Conservation (phyloP, 2,888 invertebrate genomes). For the Caenorhabditis macrosperma region DNA sequence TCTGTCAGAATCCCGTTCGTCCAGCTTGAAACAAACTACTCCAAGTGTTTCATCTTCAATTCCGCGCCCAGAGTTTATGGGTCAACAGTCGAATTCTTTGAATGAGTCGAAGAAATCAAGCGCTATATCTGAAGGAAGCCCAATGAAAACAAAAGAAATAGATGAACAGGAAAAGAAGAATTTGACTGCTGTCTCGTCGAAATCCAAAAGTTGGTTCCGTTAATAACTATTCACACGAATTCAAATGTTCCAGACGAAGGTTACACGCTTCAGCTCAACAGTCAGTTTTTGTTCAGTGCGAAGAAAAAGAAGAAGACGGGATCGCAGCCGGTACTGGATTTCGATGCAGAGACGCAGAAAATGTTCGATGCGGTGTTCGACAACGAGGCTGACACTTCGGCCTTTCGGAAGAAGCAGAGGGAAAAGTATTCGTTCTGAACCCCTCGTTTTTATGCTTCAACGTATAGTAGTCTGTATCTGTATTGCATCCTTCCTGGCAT, state of each 20-base stretch:
- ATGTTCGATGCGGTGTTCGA: slow-evolving; percentile 20
- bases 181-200: background rate
- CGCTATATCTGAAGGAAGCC: background rate
- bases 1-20: background rate
- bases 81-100: background rate
- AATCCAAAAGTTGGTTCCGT: background rate
- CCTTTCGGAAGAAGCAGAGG: background rate
- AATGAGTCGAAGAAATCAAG: background rate
- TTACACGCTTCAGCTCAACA: slow-evolving; percentile 15
- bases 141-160: background rate
- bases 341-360: slow-evolving; percentile 24
- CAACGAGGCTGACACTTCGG: too few relatives aligned
- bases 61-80: too few relatives aligned
- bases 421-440: slow-evolving; percentile 23
- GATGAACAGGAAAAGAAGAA: background rate
- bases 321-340: slow-evolving; percentile 10
- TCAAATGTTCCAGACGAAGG: background rate
- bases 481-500: slow-evolving; percentile 27
- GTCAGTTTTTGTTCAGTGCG: slow-evolving; percentile 10
- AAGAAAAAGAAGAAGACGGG: background rate
- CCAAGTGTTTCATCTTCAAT: background rate
- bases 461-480: background rate
- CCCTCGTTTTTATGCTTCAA: background rate
- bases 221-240: too few relatives aligned
- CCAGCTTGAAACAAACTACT: background rate